Conservation (phyloP, 2,888 invertebrate genomes). For the Xestoiulus laeticollis region DNA sequence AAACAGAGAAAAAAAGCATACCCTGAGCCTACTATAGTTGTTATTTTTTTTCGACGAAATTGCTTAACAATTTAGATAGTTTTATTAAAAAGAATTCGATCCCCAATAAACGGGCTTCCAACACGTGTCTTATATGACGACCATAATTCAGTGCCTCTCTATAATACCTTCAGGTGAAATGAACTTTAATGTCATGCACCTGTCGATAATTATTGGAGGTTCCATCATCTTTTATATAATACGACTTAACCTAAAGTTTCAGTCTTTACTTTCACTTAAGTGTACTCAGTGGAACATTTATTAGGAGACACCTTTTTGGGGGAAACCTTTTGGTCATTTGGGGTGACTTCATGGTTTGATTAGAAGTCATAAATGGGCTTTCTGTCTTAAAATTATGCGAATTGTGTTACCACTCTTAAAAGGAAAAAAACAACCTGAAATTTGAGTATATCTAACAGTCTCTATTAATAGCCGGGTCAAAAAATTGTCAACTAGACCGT, state of each 20-base stretch:
- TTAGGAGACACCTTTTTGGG: conserved; percentile 40
- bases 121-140: conserved; percentile 47
- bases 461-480: too few relatives aligned
- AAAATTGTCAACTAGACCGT: too few relatives aligned
- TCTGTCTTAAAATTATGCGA: not conserved
- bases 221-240: conserved; percentile 42
- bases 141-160: conserved; percentile 15
- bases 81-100: conserved; percentile 46
- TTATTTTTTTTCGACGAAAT: conserved; percentile 16
- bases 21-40: conserved; percentile 6
- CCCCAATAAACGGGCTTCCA: not conserved
- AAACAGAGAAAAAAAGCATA: conserved; percentile 29
- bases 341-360: not conserved
- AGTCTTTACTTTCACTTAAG: conserved; percentile 39
- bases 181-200: conserved; percentile 48
- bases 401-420: too few relatives aligned
- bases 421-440: too few relatives aligned
- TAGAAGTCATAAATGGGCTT: conserved; percentile 28
- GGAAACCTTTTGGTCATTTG: not conserved
- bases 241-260: not conserved
- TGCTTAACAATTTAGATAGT: conserved; percentile 40
- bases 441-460: too few relatives aligned
- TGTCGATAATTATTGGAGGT: conserved; percentile 47
- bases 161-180: conserved; percentile 41
- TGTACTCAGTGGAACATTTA: conserved; percentile 41